These are phyloP conservation scores for Orcinus orca DNA, from an alignment of 2,113 vertebrate genomes.

Conservation along the genomic window DNA sequence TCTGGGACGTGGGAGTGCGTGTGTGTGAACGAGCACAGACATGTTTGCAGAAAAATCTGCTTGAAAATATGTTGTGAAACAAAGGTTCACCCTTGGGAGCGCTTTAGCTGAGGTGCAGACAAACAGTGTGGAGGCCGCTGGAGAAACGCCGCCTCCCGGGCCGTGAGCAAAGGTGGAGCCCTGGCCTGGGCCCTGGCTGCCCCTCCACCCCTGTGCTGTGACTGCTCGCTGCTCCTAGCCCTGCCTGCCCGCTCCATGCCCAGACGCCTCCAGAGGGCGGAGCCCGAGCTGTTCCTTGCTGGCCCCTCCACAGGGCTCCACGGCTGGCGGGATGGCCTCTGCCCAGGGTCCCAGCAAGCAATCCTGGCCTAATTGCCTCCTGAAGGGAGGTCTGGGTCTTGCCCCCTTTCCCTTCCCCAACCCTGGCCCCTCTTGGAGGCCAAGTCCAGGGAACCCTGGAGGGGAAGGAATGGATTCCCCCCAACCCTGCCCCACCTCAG, in stretches of 20 bases:
- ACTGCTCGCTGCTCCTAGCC: not conserved
- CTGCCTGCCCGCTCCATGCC: not conserved
- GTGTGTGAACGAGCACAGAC: not conserved
- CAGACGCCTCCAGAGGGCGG: not conserved
- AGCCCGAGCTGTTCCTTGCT: not conserved
- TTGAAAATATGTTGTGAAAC: constrained; percentile 68
- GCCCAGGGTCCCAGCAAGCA: not conserved
- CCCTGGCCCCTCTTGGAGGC: not conserved
- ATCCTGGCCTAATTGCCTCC: not conserved
- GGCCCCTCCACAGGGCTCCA: not conserved
- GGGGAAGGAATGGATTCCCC: not conserved
- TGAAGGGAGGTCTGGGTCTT: not conserved
- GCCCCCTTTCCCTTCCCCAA: not conserved
- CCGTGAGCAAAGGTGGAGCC: not conserved
- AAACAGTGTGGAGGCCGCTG: constrained; percentile 1
- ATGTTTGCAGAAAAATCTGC: constrained; percentile 46
- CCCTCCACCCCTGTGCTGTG: not conserved
- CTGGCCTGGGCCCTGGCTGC: not conserved
- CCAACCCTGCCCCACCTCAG: no score
- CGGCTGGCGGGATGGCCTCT: not conserved
- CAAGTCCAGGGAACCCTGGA: not conserved
- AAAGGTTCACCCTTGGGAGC: constrained; percentile 16
- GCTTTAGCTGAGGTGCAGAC: constrained; percentile 58
- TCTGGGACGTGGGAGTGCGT: not conserved
- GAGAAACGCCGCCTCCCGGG: not conserved